A percentile compares a stretch with the other conserved stretches of the same genome.
Conservation (phyloP, 2,888 invertebrate species). For the Euplagia quadripunctaria region DNA sequence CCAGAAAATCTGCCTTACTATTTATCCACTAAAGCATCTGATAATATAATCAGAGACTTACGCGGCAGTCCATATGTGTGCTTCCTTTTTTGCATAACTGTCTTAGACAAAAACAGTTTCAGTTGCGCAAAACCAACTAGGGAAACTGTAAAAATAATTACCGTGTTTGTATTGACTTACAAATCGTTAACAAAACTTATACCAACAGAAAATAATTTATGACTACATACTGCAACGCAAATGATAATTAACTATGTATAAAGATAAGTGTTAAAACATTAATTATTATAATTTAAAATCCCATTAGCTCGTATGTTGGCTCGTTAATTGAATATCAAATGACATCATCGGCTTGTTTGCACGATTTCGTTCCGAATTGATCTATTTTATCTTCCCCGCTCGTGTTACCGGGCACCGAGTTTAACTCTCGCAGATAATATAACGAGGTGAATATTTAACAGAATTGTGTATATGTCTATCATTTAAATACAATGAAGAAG, state of each 20-base stretch:
- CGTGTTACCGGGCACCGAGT: not conserved
- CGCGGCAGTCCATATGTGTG: no score
- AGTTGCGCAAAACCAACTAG: no score
- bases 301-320: conserved; percentile 48
- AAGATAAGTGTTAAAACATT: conserved; percentile 48
- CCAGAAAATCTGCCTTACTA: no score
- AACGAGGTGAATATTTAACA: not conserved
- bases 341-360: conserved; percentile 44
- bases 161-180: not conserved
- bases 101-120: no score
- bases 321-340: conserved; percentile 56
- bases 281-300: conserved; percentile 53
- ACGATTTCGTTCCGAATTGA: conserved; percentile 34
- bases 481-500: not conserved
- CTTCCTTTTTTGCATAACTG: no score
- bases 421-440: not conserved
- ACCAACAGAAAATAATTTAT: not conserved
- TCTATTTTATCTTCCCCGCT: conserved; percentile 37
- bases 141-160: not conserved
- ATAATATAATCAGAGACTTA: no score
- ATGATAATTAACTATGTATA: conserved; percentile 3
- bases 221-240: not conserved
- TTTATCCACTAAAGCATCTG: no score
- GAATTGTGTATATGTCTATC: not conserved
- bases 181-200: not conserved